Conservation (phyloP, 1,140 invertebrate genomes). For the Apis mellifera region Amel_HAv3.1 CM009938.2:1948501-1949000, state of each 20-base stretch:
- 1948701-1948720: conserved; percentile 97
- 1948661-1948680: conserved; percentile 97
- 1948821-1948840: conserved; percentile 73
- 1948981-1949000: conserved; percentile 83
- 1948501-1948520: conserved; percentile 94
- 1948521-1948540: conserved; percentile 93
- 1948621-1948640: neutral
- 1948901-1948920: conserved; percentile 48
- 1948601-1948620: neutral
- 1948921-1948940: neutral
- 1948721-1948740: conserved; percentile 96
- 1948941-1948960: too few species aligned
- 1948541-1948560: conserved; percentile 88
- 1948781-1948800: conserved; percentile 85
- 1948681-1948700: conserved; percentile 97
- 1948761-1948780: conserved; percentile 92
- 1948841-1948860: conserved; percentile 70
- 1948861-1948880: conserved; percentile 77
- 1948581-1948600: neutral
- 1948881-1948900: conserved; percentile 77
- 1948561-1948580: neutral
- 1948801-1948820: conserved; percentile 83
- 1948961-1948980: conserved; percentile 68
- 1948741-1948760: conserved; percentile 97
- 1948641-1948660: conserved; percentile 91